A percentile compares a stretch with the other conserved stretches of the same genome.
Conservation (phyloP, 1,140 invertebrate species). For the Drosophila bocki region DNA sequence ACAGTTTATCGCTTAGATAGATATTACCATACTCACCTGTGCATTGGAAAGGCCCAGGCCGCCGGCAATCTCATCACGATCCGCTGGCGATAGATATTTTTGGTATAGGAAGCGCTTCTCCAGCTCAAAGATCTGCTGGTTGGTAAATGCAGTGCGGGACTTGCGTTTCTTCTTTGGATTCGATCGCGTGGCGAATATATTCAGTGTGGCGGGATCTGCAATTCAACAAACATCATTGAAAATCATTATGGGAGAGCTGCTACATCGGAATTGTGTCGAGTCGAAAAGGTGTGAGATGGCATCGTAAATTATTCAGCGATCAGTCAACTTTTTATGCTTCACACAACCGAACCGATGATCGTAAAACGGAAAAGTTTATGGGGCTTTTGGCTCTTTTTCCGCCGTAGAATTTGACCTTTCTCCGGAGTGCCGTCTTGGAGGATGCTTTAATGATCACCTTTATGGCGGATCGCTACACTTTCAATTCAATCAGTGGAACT, state of each 20-base stretch:
- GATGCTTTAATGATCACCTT: slow-evolving; percentile 30
- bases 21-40: slow-evolving; percentile 87
- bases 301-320: slow-evolving; percentile 47
- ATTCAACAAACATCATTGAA: slow-evolving; percentile 18
- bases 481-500: slow-evolving; percentile 60
- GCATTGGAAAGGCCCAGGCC: slow-evolving; percentile 97
- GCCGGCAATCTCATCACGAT: slow-evolving; percentile 97
- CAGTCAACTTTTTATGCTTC: slow-evolving; percentile 50
- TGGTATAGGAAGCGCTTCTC: slow-evolving; percentile 99
- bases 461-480: slow-evolving; percentile 44
- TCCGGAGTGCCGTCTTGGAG: slow-evolving; percentile 11
- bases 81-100: slow-evolving; percentile 98
- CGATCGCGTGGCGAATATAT: slow-evolving; percentile 95
- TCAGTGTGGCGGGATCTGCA: slow-evolving; percentile 87
- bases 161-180: slow-evolving; percentile 99
- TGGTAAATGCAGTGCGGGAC: slow-evolving; percentile 99
- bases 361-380: slow-evolving; percentile 48
- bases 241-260: slow-evolving; percentile 1
- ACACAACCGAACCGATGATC: slow-evolving; percentile 29
- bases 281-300: slow-evolving; percentile 36
- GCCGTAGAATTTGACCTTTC: slow-evolving; percentile 27
- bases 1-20: not conserved
- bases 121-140: slow-evolving; percentile 99
- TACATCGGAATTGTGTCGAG: not conserved
- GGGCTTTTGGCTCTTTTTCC: slow-evolving; percentile 24